Percentiles rank a stretch among this genome's conserved stretches.
phyloP scores from a whole-genome alignment of 1,140 invertebrate genomes.

The Leptinotarsa defecta region DNA sequence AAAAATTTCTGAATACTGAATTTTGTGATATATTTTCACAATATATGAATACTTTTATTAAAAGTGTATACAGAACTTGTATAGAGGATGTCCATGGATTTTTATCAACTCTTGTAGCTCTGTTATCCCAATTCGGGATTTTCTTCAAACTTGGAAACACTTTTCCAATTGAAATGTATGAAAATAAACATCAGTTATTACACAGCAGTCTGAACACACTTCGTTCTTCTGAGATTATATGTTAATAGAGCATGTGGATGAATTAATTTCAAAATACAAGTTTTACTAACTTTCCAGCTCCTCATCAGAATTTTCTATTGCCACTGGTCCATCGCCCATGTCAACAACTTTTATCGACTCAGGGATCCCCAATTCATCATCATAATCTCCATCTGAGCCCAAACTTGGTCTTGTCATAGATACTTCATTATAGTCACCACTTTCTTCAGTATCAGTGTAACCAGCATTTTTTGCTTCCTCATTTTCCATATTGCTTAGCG shows the following conservation, averaged over 20 bases:
- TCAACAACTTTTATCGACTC: conserved; percentile 62
- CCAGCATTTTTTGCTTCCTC: neutral
- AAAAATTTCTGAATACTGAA: too few relatives aligned
- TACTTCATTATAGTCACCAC: conserved; percentile 13
- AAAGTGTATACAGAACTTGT: too few relatives aligned
- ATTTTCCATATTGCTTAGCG: neutral
- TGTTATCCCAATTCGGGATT: too few relatives aligned
- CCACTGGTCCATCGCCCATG: conserved; percentile 60
- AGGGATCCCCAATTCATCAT: conserved; percentile 65
- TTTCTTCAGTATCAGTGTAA: conserved; percentile 19
- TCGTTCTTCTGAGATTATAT: neutral
- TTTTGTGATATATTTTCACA: too few relatives aligned
- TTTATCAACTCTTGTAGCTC: too few relatives aligned
- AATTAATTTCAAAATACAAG: neutral
- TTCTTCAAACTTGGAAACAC: too few relatives aligned
- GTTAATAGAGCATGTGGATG: neutral
- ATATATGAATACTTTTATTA: too few relatives aligned
- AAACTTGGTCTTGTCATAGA: conserved; percentile 39
- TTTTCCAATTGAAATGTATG: too few relatives aligned
- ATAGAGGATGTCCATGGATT: too few relatives aligned
- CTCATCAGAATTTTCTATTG: conserved; percentile 55
- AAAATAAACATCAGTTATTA: too few relatives aligned
- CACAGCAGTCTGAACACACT: too few relatives aligned
- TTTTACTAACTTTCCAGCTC: conserved; percentile 41
- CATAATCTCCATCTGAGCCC: conserved; percentile 63